These are phyloP conservation scores for Diuraphis noxia DNA, from an alignment of 1,140 invertebrate genomes.

Conservation along the genomic window DNA sequence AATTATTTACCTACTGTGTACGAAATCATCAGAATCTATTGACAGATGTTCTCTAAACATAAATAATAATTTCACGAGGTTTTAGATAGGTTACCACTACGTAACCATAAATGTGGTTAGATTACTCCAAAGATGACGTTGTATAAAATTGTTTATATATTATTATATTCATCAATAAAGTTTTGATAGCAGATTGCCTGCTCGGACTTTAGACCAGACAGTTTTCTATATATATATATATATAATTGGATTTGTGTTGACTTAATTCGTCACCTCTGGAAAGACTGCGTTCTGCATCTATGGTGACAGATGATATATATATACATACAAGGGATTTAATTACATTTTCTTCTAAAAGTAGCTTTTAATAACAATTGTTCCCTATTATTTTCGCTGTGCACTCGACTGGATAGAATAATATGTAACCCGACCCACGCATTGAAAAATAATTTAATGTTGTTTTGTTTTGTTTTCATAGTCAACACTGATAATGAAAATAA, in stretches of 20 bases:
- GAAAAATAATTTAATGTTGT: neutral
- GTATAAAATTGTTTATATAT: neutral
- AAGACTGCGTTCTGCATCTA: neutral
- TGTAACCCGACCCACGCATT: neutral
- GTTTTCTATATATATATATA: neutral
- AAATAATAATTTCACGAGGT: neutral
- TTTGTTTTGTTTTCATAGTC: neutral
- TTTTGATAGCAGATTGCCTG: neutral
- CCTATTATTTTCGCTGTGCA: neutral
- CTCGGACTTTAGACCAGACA: neutral
- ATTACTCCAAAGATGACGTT: neutral
- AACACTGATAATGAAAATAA: neutral
- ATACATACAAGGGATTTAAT: neutral
- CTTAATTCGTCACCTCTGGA: neutral
- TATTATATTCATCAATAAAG: neutral
- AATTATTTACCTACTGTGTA: neutral
- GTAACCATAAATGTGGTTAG: neutral
- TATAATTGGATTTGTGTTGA: slow-evolving; percentile 30
- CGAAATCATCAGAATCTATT: neutral
- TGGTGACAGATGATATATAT: neutral
- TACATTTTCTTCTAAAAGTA: neutral
- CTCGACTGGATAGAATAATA: neutral
- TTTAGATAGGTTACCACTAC: neutral
- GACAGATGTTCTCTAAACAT: neutral
- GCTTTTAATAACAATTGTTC: neutral